Evolutionary conservation across 2,797 vertebrate species (phyloP), one percentile per base, ranked within the genome.

Genomic region (Distichodus sexfasciatus): DNA sequence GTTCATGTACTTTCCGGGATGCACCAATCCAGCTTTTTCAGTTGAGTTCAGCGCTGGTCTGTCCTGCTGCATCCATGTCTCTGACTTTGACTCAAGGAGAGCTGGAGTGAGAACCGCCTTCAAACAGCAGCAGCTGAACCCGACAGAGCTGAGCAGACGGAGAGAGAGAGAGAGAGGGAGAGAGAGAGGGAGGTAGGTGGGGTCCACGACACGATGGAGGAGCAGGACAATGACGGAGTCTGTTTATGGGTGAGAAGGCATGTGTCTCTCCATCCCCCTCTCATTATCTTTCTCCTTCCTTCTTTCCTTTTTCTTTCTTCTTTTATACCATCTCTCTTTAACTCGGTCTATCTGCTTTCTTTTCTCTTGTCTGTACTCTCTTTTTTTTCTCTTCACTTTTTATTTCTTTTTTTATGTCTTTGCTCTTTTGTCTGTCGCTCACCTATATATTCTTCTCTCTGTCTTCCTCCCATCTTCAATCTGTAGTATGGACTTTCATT

Each of bases 41-140:
- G n/a, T n/a, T n/a, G n/a, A n/a, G 28, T 12, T 28, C 31, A 14
- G 63, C 71, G 65, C 65, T 46, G 64, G 24, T 48, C 41, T 64
- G 60, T 43, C 62, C 55, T 44, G 43, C 67, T 59, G 65, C 62
- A 63, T 81, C 78, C 63, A 69, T 77, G 81, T 81, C 76, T 68
- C 35, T 85, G 88, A 90, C 87, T 86, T 86, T 89, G 85, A 86
- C 71, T 89, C 85, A 82, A 90, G 83, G 85, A 79, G 84, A 86
- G 69, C 61, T 59, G 66, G 75, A 69, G 55, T 40, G 74, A 77
- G 66, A 79, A 53, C 72, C 55, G 58, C 70, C 62, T 69, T 41
- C 66, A 67, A 75, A 72, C 75, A 76, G 71, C 65, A 83, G 82
- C 89, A 88, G 87, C 85, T 88, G 87, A 76, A 82, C 78, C 80